phyloP scores from a whole-genome alignment of 1,140 invertebrate species.

The Protaetia brevitarsis region DNA sequence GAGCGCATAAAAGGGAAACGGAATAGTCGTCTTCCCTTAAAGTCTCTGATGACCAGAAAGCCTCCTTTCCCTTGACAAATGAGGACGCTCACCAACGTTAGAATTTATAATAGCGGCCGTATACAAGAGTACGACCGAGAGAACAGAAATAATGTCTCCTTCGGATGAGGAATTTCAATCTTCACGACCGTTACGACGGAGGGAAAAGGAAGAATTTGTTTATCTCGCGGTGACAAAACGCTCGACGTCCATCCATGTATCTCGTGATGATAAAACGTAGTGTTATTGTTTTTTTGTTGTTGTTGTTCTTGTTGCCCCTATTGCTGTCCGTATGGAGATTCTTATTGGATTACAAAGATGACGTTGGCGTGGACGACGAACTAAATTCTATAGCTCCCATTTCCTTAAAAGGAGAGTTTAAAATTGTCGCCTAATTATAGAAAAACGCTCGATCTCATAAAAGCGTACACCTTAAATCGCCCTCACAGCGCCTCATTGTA shows the following conservation, averaged over 20 bases:
- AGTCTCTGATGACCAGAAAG: no score
- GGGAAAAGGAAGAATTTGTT: conserved; percentile 10
- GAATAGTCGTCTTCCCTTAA: no score
- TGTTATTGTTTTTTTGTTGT: no score
- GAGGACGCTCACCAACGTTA: not conserved
- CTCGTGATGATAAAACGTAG: no score
- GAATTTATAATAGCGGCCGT: not conserved
- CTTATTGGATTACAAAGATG: conserved; percentile 9
- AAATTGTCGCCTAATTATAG: conserved; percentile 12
- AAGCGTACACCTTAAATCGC: not conserved
- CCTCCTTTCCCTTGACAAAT: not conserved
- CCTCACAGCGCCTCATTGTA: not conserved
- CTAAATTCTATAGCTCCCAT: not conserved
- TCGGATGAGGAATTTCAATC: not conserved
- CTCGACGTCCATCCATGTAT: no score
- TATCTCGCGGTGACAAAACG: not conserved
- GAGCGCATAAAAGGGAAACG: no score
- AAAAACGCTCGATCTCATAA: not conserved
- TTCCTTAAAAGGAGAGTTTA: not conserved
- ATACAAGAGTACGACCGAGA: not conserved
- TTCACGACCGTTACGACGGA: not conserved
- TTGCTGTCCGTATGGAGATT: no score
- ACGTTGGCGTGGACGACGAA: not conserved
- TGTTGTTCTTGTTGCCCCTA: no score
- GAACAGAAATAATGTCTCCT: not conserved